These are phyloP conservation scores for Maniola hyperantus DNA, from an alignment of 2,888 invertebrate species.

Conservation along the genomic window DNA sequence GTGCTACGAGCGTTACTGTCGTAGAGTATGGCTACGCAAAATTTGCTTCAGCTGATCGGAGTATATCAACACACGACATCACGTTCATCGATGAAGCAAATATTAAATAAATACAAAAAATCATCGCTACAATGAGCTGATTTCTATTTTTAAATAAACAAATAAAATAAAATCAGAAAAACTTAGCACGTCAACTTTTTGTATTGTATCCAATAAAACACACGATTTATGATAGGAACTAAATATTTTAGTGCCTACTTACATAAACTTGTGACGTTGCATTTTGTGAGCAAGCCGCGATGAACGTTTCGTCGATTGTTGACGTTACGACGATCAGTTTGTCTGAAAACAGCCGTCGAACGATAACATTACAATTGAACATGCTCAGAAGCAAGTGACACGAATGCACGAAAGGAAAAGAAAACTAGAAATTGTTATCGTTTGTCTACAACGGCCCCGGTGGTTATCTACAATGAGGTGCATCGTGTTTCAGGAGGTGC, in stretches of 20 bases:
- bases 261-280: slow-evolving; percentile 35
- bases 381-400: slow-evolving; percentile 32
- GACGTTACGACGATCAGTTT: slow-evolving; percentile 59
- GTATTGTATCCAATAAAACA: not conserved
- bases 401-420: slow-evolving; percentile 38
- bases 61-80: slow-evolving; percentile 6
- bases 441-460: slow-evolving; percentile 22
- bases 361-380: slow-evolving; percentile 58
- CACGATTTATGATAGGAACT: slow-evolving; percentile 1
- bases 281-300: slow-evolving; percentile 48
- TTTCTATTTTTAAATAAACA: not conserved
- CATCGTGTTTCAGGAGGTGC: slow-evolving; percentile 83
- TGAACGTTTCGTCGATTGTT: slow-evolving; percentile 71
- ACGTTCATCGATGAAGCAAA: slow-evolving; percentile 56
- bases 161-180: not conserved
- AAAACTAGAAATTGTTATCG: slow-evolving; percentile 36
- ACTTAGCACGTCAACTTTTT: not conserved
- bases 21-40: slow-evolving; percentile 45
- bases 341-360: slow-evolving; percentile 61
- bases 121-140: not conserved
- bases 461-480: slow-evolving; percentile 57
- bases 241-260: slow-evolving; percentile 1
- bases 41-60: slow-evolving; percentile 66
- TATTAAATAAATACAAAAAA: slow-evolving; percentile 1
- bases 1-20: slow-evolving; percentile 26